phyloP scores from a whole-genome alignment of 2,113 vertebrate species.

The Peromyscus leucopus region DNA sequence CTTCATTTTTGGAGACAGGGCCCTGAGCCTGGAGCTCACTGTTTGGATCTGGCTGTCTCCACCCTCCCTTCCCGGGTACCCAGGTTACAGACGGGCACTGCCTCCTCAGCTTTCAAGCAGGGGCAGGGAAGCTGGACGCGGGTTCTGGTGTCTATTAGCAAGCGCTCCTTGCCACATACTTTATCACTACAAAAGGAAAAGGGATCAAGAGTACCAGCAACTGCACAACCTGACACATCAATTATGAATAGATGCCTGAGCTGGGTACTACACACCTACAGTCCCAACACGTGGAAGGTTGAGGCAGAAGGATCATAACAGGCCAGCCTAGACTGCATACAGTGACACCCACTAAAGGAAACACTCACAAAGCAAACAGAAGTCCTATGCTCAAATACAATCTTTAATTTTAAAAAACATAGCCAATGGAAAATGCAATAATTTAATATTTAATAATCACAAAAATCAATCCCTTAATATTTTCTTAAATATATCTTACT shows the following conservation, averaged over 20 bases:
- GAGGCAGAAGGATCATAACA: neutral
- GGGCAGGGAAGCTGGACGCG: neutral
- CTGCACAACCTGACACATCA: neutral
- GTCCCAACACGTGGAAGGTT: neutral
- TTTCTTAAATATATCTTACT: conserved; percentile 32
- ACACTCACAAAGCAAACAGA: neutral
- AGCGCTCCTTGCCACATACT: neutral
- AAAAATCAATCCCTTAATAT: conserved; percentile 3
- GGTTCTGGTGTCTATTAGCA: neutral
- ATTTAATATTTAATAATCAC: conserved; percentile 8
- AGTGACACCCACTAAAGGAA: neutral
- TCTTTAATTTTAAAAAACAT: conserved; percentile 32
- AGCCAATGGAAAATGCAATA: neutral
- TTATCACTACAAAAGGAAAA: neutral
- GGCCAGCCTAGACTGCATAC: neutral
- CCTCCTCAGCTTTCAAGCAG: neutral
- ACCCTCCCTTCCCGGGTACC: neutral
- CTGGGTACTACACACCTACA: neutral
- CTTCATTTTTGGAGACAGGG: neutral
- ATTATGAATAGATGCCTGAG: conserved; percentile 18
- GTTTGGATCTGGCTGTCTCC: neutral
- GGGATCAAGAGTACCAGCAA: neutral
- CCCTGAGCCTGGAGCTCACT: neutral
- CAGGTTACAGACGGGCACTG: neutral
- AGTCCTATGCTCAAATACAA: neutral